These are phyloP conservation scores for Ophiothrix spiculata DNA, from an alignment of 35 echinoderm and acorn worm genomes.

Conservation along the genomic window DNA sequence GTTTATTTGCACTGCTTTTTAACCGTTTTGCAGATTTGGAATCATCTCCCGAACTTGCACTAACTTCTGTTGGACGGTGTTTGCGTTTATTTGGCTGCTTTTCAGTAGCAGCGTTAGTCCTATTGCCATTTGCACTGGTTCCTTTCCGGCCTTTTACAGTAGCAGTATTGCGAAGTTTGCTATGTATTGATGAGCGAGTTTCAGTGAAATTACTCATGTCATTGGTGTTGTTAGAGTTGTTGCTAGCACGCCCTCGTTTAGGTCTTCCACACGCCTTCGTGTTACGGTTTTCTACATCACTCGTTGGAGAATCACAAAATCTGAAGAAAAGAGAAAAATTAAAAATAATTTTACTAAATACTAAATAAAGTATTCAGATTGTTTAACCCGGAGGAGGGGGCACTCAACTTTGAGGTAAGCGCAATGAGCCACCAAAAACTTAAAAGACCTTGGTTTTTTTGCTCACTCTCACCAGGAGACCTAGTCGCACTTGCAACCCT, in stretches of 20 bases:
- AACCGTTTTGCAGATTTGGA: conserved; percentile 54
- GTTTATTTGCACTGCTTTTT: conserved; percentile 58
- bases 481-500: too few species aligned
- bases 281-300: conserved; percentile 73
- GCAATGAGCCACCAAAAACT: too few species aligned
- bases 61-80: conserved; percentile 49
- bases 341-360: background rate
- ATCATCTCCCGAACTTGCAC: conserved; percentile 46
- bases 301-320: conserved; percentile 97
- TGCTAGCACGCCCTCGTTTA: conserved; percentile 75
- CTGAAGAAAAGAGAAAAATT: conserved; percentile 38
- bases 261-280: conserved; percentile 60
- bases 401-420: too few species aligned
- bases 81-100: conserved; percentile 63
- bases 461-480: too few species aligned
- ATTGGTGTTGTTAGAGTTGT: conserved; percentile 57
- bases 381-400: too few species aligned
- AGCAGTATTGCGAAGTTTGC: conserved; percentile 92
- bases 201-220: conserved; percentile 94
- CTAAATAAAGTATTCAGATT: too few species aligned
- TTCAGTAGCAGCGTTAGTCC: conserved; percentile 48
- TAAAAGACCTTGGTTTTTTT: too few species aligned
- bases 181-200: conserved; percentile 93
- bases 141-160: conserved; percentile 79
- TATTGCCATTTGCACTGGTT: conserved; percentile 68